phyloP scores from a whole-genome alignment of 2,797 vertebrate genomes.

The Anniella stebbinsi region DNA sequence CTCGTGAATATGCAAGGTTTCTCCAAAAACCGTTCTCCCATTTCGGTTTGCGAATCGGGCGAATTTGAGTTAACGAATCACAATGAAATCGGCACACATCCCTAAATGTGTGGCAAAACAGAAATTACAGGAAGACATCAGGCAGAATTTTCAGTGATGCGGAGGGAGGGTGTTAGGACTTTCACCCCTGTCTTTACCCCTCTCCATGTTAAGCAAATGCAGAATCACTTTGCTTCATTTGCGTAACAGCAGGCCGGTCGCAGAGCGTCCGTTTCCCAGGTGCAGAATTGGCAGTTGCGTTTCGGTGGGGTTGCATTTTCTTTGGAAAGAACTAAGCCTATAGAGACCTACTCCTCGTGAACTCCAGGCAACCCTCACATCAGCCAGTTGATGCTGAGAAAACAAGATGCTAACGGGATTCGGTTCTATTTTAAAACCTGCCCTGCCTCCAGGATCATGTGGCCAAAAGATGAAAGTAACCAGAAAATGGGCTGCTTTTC shows the following conservation, averaged over 20 bases:
- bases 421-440: conserved; percentile 65
- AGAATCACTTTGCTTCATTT: neutral
- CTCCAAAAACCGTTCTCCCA: too few relatives aligned
- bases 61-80: too few relatives aligned
- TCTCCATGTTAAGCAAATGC: neutral
- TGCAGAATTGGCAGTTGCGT: neutral
- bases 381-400: neutral
- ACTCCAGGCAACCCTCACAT: neutral
- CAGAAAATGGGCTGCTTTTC: conserved; percentile 39
- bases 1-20: too few relatives aligned
- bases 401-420: conserved; percentile 46
- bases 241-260: neutral
- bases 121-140: too few relatives aligned
- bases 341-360: neutral
- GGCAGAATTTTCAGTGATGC: too few relatives aligned
- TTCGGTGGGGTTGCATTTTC: neutral
- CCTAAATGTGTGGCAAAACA: too few relatives aligned
- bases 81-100: too few relatives aligned
- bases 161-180: too few relatives aligned
- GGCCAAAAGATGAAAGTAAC: conserved; percentile 32
- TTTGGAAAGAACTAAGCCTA: neutral
- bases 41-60: too few relatives aligned
- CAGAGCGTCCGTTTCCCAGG: neutral
- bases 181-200: neutral
- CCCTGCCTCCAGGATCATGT: conserved; percentile 56